A percentile compares a stretch with the other conserved stretches of the same genome.
Conservation (phyloP, 2,113 vertebrate species). For the Xiphias gladius region DNA sequence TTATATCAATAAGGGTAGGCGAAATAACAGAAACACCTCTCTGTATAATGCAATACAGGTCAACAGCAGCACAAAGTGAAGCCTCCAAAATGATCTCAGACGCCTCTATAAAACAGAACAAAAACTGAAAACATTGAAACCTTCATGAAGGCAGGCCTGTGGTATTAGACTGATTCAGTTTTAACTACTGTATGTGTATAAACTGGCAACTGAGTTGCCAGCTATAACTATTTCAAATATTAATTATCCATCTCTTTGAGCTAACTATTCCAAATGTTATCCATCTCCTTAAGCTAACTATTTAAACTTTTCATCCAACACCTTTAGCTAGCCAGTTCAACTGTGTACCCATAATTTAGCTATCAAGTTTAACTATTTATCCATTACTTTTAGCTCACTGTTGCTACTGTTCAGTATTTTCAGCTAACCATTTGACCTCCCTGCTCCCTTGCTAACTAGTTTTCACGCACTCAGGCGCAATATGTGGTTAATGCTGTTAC, state of each 20-base stretch:
- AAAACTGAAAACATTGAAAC: not conserved
- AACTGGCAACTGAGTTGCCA: not conserved
- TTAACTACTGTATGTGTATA: not conserved
- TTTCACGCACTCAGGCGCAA: not conserved
- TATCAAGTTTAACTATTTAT: not conserved
- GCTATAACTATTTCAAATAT: not conserved
- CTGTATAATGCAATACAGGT: not conserved
- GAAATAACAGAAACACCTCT: not conserved
- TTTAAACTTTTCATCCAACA: no score
- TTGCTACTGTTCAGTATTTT: not conserved
- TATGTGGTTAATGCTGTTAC: not conserved
- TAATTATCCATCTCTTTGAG: no score
- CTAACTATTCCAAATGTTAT: not conserved
- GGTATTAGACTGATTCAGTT: not conserved
- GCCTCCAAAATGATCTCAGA: not conserved
- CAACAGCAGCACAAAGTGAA: not conserved
- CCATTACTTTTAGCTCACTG: not conserved
- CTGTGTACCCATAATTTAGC: no score
- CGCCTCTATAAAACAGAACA: not conserved
- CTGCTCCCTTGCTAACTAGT: not conserved
- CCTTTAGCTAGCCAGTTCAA: no score
- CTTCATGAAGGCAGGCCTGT: not conserved
- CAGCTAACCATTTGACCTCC: not conserved
- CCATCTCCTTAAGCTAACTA: not conserved
- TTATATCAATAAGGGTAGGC: not conserved